Base-by-base conservation (phyloP, 2,797 vertebrate species). In the Gymnodraco acuticeps region DNA sequence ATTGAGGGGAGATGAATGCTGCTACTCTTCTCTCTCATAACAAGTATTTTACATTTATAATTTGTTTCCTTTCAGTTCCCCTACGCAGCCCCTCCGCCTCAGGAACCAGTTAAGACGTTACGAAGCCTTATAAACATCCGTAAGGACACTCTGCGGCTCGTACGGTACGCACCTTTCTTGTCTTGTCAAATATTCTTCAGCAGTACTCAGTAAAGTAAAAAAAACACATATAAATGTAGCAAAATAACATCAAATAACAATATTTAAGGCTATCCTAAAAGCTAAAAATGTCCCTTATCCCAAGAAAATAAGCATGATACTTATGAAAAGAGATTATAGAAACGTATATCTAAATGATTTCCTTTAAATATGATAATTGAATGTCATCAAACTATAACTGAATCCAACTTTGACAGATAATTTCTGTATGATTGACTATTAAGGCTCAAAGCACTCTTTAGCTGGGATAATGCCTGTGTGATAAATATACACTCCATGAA, bases 101-200 rank as follows among this genome's bases (percentile, higher is more conserved):
- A 99, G 78, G 98, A 99, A 89, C 98, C 98, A 0, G 98, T 99
- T 77, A 99, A 99, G 95, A 99, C 97, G 0, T 93, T 99, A 84
- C 95, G 98, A 87, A 99, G 98, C 86, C 95, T 99, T 83, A 96
- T 99, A 93, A 99, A 99, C 89, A 98, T 99, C 91, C 97, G 98
- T 15, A 99, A 99, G 92, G 98, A 99, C 94, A 99, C 98, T 0
- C 94, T 99, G 80, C 96, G 98, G 68, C 96, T 99, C 0, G 97
- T 99, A 87, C 96, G 95, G 98, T 99, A 89, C 90, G 95, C 59
- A 50, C 64, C 19, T 87, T 9, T 47, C 27, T 4, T 46, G 17
- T 58, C 14, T 55, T 16, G 52, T 12, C 14, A 17, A 42, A 46
- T 48, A 60, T 69, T 70, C 46, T 51, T 50, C 15, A 65, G 31